phyloP scores from a whole-genome alignment of 2,888 invertebrate genomes.

The Scaptomyza parva region DNA sequence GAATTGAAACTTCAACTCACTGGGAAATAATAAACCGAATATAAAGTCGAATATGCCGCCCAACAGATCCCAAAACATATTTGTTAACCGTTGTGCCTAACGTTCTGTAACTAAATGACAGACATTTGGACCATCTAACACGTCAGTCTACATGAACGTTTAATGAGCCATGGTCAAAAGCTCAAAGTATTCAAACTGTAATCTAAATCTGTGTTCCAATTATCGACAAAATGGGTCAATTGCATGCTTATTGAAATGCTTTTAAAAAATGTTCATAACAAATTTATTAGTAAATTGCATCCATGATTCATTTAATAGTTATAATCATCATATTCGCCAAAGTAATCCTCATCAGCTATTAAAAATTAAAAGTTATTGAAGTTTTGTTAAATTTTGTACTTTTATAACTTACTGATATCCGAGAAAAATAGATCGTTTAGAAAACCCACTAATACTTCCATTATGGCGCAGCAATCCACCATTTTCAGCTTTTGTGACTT shows the following conservation, averaged over 20 bases:
- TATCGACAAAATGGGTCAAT: conserved; percentile 41
- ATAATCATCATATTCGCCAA: conserved; percentile 44
- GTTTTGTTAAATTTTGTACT: neutral
- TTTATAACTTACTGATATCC: conserved; percentile 47
- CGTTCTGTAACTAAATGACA: conserved; percentile 59
- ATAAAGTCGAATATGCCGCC: conserved; percentile 74
- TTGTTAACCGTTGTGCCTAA: conserved; percentile 42
- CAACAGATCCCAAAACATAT: conserved; percentile 76
- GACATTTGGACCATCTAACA: neutral
- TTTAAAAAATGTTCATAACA: conserved; percentile 39
- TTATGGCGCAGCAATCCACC: conserved; percentile 58
- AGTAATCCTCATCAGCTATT: conserved; percentile 58
- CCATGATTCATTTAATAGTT: conserved; percentile 18
- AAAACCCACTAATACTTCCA: conserved; percentile 48
- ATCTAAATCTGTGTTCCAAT: conserved; percentile 24
- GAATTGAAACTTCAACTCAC: conserved; percentile 66
- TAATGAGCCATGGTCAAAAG: conserved; percentile 63
- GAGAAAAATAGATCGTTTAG: conserved; percentile 63
- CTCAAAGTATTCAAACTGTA: neutral
- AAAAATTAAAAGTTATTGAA: neutral
- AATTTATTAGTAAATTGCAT: conserved; percentile 38
- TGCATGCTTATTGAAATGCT: conserved; percentile 38
- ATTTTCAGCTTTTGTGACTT: conserved; percentile 7
- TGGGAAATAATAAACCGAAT: conserved; percentile 73
- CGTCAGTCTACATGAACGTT: conserved; percentile 20